Evolutionary conservation across 1,140 invertebrate species (phyloP), one percentile per base, ranked within the genome.

Genomic region (Microvelia longipes): DNA sequence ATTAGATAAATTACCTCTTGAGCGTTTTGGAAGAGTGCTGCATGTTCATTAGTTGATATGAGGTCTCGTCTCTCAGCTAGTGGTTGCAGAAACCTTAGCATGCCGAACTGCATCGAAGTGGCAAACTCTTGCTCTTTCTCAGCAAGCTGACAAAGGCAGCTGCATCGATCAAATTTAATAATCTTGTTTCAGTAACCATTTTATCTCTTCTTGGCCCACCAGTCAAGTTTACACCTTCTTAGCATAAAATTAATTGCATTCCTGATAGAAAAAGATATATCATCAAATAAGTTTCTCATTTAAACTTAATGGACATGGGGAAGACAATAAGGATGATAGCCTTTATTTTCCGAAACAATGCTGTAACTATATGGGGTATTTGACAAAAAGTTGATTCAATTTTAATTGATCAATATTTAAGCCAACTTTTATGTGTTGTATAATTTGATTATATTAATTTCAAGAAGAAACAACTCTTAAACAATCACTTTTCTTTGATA

Each of bases 1-100:
- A 50, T 50, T 50, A 50, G 5, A 5, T 50, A 5, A 28, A 65
- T 73, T 80, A 86, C 86, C 80, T 92, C 90, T 78, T 92, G 90
- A 69, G 88, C 83, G 77, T 92, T 92, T 80, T 92, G 90, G 77
- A 92, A 92, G 14, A 92, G 80, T 11, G 87, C 83, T 76, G 86
- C 82, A 77, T 92, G 89, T 75, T 92, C 90, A 28, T 84, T 83
- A 1, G 85, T 82, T 0, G 86, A 85, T 19, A 91, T 85, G 1
- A 92, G 80, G 73, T 92, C 90, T 64, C 84, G 84, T 68, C 87
- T 82, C 74, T 91, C 89, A 1, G 84, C 80, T 69, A 92, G 74
- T 0, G 90, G 87, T 2, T 84, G 84, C 19, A 89, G 84, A 75
- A 90, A 92, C 69, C 89, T 83, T 30, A 87, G 83, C 5, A 90